phyloP scores from a whole-genome alignment of 2,797 vertebrate genomes.

The Micrastur ruficollis region DNA sequence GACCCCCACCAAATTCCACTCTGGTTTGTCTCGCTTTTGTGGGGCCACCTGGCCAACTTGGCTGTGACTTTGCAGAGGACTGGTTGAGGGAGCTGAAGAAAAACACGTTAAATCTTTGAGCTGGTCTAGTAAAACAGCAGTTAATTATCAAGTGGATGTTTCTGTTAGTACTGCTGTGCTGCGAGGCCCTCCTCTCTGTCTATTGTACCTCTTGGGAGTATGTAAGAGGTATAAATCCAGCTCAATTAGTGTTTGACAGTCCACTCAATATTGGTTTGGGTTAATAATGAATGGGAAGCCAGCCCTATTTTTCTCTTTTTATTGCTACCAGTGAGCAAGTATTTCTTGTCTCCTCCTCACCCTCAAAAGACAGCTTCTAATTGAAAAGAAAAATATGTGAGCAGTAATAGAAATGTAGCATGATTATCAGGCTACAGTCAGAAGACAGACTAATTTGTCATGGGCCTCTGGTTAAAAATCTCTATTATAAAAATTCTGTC shows the following conservation, averaged over 20 bases:
- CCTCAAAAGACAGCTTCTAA: background rate
- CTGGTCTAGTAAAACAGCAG: conserved; percentile 6
- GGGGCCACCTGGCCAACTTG: background rate
- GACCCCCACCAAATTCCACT: background rate
- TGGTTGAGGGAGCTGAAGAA: conserved; percentile 39
- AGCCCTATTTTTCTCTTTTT: background rate
- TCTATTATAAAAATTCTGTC: background rate
- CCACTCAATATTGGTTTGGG: background rate
- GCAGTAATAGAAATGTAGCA: background rate
- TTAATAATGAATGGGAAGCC: background rate
- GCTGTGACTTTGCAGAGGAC: background rate
- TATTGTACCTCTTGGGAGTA: background rate
- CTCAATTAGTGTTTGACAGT: background rate
- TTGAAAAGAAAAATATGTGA: background rate
- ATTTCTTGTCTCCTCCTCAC: background rate
- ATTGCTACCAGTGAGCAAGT: background rate
- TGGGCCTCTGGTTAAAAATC: background rate
- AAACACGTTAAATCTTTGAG: conserved; percentile 2
- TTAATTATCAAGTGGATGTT: conserved; percentile 5
- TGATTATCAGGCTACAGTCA: background rate
- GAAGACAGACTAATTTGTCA: background rate
- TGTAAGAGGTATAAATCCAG: background rate
- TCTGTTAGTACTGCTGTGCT: background rate
- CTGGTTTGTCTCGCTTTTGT: background rate
- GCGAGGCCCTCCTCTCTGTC: background rate